A percentile compares a stretch with the other conserved stretches of the same genome.
phyloP scores from a whole-genome alignment of 2,113 vertebrate genomes.

The Furnarius figulus region DNA sequence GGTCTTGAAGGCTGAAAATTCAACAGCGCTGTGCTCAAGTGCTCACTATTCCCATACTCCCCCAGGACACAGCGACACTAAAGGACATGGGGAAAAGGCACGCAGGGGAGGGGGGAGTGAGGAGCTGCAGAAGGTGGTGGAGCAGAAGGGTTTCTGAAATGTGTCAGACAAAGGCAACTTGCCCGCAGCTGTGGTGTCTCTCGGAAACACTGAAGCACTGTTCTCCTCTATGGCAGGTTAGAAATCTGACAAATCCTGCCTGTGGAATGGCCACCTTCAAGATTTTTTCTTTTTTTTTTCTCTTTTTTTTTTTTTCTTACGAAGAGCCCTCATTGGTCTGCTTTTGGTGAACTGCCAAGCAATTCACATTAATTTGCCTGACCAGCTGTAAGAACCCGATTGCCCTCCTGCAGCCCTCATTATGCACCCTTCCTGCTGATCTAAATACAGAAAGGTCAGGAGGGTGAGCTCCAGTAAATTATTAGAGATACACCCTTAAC shows the following conservation, averaged over 20 bases:
- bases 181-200: rapidly evolving
- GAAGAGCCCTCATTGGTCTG: neutral
- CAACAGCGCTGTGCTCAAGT: neutral
- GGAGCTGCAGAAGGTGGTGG: neutral
- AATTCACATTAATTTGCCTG: neutral
- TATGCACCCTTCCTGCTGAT: neutral
- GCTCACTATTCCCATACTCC: neutral
- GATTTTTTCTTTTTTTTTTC: neutral
- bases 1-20: neutral
- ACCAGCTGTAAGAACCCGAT: neutral
- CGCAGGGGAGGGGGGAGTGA: rapidly evolving
- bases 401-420: conserved; percentile 16
- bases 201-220: neutral
- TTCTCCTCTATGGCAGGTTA: neutral
- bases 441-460: conserved; percentile 21
- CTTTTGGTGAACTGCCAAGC: conserved; percentile 10
- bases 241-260: neutral
- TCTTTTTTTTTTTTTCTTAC: neutral
- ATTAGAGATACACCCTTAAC: neutral
- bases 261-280: neutral
- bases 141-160: neutral
- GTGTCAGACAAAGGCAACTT: neutral
- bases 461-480: neutral
- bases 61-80: neutral
- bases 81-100: neutral